These are phyloP conservation scores for Alosa alosa DNA, from an alignment of 2,113 vertebrate genomes.

Conservation along the genomic window DNA sequence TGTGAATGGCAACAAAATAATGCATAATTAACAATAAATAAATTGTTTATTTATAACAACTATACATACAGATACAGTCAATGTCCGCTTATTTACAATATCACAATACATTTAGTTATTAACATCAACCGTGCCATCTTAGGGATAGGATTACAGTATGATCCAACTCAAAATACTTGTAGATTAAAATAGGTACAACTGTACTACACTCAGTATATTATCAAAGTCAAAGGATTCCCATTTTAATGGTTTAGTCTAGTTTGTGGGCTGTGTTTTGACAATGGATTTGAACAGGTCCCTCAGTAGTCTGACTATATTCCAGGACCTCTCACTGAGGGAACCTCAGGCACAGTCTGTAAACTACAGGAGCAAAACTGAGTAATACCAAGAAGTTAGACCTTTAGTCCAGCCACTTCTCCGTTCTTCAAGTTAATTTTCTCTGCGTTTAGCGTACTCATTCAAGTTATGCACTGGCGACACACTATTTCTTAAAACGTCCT, in stretches of 20 bases:
- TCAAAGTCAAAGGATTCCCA: neutral
- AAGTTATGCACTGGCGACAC: neutral
- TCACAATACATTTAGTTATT: neutral
- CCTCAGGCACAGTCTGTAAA: neutral
- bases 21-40: neutral
- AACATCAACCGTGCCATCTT: neutral
- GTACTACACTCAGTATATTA: neutral
- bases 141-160: neutral
- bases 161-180: neutral
- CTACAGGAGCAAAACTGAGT: neutral
- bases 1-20: neutral
- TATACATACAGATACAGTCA: slow-evolving; percentile 23
- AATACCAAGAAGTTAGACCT: neutral
- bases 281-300: neutral
- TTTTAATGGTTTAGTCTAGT: neutral
- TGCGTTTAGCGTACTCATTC: neutral
- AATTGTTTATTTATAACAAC: slow-evolving; percentile 28
- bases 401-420: neutral
- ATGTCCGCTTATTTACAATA: slow-evolving; percentile 15
- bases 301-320: neutral
- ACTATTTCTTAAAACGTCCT: neutral
- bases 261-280: neutral
- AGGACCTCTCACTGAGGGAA: neutral
- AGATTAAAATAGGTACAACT: neutral
- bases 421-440: neutral